Base-by-base conservation (phyloP, 2,888 invertebrate species). In the Lampropteryx suffumata region DNA sequence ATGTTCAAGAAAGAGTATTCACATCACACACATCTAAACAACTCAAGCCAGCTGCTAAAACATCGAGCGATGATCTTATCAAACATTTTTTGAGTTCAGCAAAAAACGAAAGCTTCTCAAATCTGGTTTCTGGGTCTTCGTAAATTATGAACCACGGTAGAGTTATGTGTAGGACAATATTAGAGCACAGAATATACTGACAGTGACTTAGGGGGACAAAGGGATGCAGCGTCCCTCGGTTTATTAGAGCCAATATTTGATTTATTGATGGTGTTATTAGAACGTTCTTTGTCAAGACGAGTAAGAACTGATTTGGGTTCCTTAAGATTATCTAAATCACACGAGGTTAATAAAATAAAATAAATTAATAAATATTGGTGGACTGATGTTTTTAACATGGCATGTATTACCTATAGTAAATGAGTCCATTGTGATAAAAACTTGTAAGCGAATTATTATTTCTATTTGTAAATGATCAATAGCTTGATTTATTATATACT, bases 231-330 rank as follows among this genome's bases (percentile, higher is more conserved):
- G 37, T 62, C 64, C 68, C 68, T 64, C 69, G 66, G 67, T 75
- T 73, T 74, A 79, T 76, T 74, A 73, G 67, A 69, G 67, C 71
- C 74, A 78, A 77, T 78, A 74, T 79, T 77, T 79, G 80, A 80
- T 80, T 79, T 79, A 79, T 77, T 67, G 69, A 64, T 65, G 61
- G 62, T 69, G 70, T 73, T 75, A 73, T 74, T 73, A 69, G 68
- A 64, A 59, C 44, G 49, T 55, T 59, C 49, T 55, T 55, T 50
- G 55, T 43, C 36, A 52, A 42, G 44, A 45, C 42, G 50, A 37
- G 55, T 56, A 56, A 60, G 64, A 61, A 64, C 54, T 61, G 56
- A 45, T 58, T 56, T 55, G 44, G 26, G 32, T 40, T n/a, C n/a
- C n/a, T n/a, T n/a, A n/a, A n/a, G n/a, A n/a, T n/a, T n/a, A n/a